A percentile compares a stretch with the other conserved stretches of the same genome.
Conservation (phyloP, 1,140 invertebrate species). For the Heliconius congener region DNA sequence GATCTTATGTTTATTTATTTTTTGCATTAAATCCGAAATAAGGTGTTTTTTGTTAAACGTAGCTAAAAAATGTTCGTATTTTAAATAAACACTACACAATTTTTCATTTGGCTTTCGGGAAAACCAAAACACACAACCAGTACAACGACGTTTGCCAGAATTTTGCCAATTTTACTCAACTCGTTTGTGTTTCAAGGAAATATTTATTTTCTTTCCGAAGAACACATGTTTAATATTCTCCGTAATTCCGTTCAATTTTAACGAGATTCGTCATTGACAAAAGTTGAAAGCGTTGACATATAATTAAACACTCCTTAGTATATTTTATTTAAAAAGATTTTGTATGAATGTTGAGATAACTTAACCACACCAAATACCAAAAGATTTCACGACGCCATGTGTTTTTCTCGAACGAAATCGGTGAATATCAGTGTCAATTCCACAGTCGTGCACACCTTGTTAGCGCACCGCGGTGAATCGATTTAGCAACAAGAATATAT, state of each 20-base stretch:
- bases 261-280: constrained; percentile 60
- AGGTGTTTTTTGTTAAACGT: background rate
- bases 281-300: constrained; percentile 61
- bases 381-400: background rate
- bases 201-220: constrained; percentile 60
- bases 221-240: constrained; percentile 56
- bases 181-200: constrained; percentile 61
- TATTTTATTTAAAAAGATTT: constrained; percentile 46
- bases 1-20: background rate
- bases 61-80: background rate
- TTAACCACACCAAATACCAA: background rate
- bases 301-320: constrained; percentile 62
- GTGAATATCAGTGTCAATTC: constrained; percentile 35
- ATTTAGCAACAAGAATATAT: constrained; percentile 35
- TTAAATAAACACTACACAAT: background rate
- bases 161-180: constrained; percentile 55
- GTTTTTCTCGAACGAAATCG: constrained; percentile 16
- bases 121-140: constrained; percentile 18
- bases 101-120: constrained; percentile 14
- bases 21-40: background rate
- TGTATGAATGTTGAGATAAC: constrained; percentile 39
- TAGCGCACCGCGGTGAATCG: constrained; percentile 35
- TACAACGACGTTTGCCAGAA: constrained; percentile 41
- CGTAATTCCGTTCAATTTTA: constrained; percentile 58
- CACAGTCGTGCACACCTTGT: constrained; percentile 32